phyloP scores from a whole-genome alignment of 2,888 invertebrate genomes.

The Smittia aterrima region DNA sequence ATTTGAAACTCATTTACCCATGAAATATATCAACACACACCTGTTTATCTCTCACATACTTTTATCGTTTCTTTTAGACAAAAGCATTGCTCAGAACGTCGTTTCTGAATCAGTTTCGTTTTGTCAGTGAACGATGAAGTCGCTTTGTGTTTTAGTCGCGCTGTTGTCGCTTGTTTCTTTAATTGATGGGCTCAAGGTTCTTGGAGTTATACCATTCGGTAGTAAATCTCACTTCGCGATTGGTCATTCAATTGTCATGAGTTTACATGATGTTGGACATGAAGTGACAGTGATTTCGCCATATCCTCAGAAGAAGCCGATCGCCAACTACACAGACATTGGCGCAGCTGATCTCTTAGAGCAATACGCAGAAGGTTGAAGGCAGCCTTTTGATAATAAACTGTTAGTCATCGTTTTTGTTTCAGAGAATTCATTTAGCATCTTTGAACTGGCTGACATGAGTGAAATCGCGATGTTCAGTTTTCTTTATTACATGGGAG shows the following conservation, averaged over 20 bases:
- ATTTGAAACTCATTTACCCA: too few species aligned
- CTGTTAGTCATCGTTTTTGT: not conserved
- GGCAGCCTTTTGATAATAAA: not conserved
- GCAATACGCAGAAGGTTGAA: not conserved
- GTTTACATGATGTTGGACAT: not conserved
- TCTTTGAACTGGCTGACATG: not conserved
- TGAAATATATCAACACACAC: too few species aligned
- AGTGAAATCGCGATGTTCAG: too few species aligned
- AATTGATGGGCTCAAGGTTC: not conserved
- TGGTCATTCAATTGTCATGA: not conserved
- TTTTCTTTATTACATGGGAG: constrained; percentile 45
- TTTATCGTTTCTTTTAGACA: too few species aligned
- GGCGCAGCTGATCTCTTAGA: not conserved
- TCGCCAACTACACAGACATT: not conserved
- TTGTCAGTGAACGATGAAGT: too few species aligned
- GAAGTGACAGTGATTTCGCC: not conserved
- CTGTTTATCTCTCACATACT: too few species aligned
- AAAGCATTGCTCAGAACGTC: too few species aligned
- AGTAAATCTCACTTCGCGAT: not conserved
- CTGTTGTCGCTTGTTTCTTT: too few species aligned
- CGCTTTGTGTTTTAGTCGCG: too few species aligned
- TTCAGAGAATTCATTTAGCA: not conserved
- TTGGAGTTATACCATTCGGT: not conserved
- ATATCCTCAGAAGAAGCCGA: not conserved
- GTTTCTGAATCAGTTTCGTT: too few species aligned